Percentiles rank a stretch among this genome's conserved stretches.
These are phyloP conservation scores for Cardiocondyla obscurior DNA, from an alignment of 1,140 invertebrate species.

Conservation along the genomic window DNA sequence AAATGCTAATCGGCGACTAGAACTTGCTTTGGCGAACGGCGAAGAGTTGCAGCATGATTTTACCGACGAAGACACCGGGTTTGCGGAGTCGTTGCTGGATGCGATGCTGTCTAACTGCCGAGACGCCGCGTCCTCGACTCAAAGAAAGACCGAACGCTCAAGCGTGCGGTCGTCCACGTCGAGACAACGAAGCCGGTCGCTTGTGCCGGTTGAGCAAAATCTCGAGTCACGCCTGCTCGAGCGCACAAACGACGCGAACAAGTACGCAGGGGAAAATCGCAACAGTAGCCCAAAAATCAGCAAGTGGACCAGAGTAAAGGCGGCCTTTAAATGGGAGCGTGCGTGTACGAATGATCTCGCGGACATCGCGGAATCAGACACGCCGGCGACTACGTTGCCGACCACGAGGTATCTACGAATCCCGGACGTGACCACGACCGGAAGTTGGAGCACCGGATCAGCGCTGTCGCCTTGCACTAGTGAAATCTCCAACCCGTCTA, in stretches of 20 bases:
- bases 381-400: constrained; percentile 76
- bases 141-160: constrained; percentile 28
- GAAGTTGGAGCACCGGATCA: constrained; percentile 42
- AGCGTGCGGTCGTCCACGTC: constrained; percentile 38
- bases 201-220: constrained; percentile 73
- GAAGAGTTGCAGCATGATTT: constrained; percentile 38
- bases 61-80: constrained; percentile 71
- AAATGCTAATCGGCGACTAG: constrained; percentile 54
- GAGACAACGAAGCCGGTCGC: constrained; percentile 82
- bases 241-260: not conserved
- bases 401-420: constrained; percentile 82
- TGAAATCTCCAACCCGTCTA: constrained; percentile 77
- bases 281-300: constrained; percentile 85
- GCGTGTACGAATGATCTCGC: constrained; percentile 80
- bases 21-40: constrained; percentile 43
- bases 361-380: constrained; percentile 14
- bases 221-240: not conserved
- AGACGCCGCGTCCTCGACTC: constrained; percentile 23
- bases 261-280: not conserved
- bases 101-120: constrained; percentile 70
- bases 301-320: constrained; percentile 93
- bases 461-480: constrained; percentile 53
- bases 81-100: constrained; percentile 72
- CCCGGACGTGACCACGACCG: constrained; percentile 69
- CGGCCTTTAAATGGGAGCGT: constrained; percentile 91